Percentiles rank a stretch among this genome's conserved stretches.
Evolutionary conservation across 2,113 vertebrate species (phyloP).

Genomic region (Sinocyclocheilus maitianheensis): DNA sequence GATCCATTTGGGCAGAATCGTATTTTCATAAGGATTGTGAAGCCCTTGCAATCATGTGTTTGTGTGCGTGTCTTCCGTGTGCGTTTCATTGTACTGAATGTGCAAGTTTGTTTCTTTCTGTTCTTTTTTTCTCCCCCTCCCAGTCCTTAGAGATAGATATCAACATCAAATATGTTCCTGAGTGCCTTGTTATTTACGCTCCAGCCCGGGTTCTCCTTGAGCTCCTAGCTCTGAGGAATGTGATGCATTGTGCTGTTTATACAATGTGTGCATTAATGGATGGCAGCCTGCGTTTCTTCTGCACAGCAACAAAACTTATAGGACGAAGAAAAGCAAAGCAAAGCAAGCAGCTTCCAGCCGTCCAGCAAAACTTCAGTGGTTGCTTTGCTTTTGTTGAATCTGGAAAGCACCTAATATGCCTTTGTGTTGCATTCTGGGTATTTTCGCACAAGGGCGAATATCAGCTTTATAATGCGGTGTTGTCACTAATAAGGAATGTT

Average conservation of each 20-base stretch:
- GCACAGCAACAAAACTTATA: slow-evolving; percentile 84
- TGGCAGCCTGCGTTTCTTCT: slow-evolving; percentile 89
- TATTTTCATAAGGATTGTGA: slow-evolving; percentile 95
- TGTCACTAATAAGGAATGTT: slow-evolving; percentile 22
- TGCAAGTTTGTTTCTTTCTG: slow-evolving; percentile 38
- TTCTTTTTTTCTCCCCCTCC: slow-evolving; percentile 70
- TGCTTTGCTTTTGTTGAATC: slow-evolving; percentile 33
- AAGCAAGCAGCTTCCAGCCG: slow-evolving; percentile 69
- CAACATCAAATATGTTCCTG: slow-evolving; percentile 99
- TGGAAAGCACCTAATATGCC: slow-evolving; percentile 26
- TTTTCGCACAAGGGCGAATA: not conserved
- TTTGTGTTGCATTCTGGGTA: slow-evolving; percentile 36
- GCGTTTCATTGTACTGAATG: slow-evolving; percentile 20
- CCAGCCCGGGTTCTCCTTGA: slow-evolving; percentile 82
- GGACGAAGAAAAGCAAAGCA: slow-evolving; percentile 19
- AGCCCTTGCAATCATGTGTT: slow-evolving; percentile 62
- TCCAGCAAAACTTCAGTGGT: slow-evolving; percentile 36
- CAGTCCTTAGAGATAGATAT: slow-evolving; percentile 94
- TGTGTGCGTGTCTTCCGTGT: slow-evolving; percentile 24
- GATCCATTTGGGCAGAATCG: slow-evolving; percentile 98
- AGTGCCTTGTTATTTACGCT: slow-evolving; percentile 99
- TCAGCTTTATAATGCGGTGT: not conserved
- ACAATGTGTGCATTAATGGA: slow-evolving; percentile 97
- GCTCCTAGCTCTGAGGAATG: slow-evolving; percentile 95
- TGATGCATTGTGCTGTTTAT: slow-evolving; percentile 98